These are phyloP conservation scores for Lomographa bimaculata DNA, from an alignment of 2,888 invertebrate genomes.

Conservation along the genomic window DNA sequence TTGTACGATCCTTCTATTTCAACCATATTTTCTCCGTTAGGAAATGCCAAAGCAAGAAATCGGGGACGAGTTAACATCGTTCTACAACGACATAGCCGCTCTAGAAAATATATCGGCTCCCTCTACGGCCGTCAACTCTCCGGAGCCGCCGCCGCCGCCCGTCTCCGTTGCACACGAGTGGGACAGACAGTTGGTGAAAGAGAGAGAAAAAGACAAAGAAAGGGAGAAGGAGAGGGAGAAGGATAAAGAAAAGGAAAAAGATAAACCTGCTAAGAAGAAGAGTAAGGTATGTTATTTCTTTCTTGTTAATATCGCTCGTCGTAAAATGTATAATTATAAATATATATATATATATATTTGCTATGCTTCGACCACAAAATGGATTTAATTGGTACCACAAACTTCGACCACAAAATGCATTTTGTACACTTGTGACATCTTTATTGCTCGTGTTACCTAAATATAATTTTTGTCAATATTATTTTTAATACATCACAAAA, in stretches of 20 bases:
- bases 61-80: slow-evolving; percentile 76
- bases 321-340: not conserved
- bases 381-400: too few species aligned
- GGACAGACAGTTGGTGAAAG: slow-evolving; percentile 16
- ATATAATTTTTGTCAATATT: too few species aligned
- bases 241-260: slow-evolving; percentile 29
- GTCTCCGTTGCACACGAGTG: slow-evolving; percentile 7
- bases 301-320: not conserved
- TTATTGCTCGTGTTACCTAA: too few species aligned
- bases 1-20: too few species aligned
- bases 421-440: too few species aligned
- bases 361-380: too few species aligned
- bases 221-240: slow-evolving; percentile 22
- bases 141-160: slow-evolving; percentile 36
- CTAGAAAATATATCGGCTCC: slow-evolving; percentile 58
- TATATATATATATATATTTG: too few species aligned
- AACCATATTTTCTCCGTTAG: slow-evolving; percentile 24
- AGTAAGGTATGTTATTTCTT: slow-evolving; percentile 18
- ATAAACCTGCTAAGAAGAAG: slow-evolving; percentile 26
- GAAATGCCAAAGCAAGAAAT: slow-evolving; percentile 61
- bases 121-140: slow-evolving; percentile 36
- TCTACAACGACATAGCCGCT: slow-evolving; percentile 82
- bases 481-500: too few species aligned
- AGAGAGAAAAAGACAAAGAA: slow-evolving; percentile 27
- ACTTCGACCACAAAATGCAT: too few species aligned